Conservation (phyloP, 2,888 invertebrate genomes). For the Eilema sororculum region DNA sequence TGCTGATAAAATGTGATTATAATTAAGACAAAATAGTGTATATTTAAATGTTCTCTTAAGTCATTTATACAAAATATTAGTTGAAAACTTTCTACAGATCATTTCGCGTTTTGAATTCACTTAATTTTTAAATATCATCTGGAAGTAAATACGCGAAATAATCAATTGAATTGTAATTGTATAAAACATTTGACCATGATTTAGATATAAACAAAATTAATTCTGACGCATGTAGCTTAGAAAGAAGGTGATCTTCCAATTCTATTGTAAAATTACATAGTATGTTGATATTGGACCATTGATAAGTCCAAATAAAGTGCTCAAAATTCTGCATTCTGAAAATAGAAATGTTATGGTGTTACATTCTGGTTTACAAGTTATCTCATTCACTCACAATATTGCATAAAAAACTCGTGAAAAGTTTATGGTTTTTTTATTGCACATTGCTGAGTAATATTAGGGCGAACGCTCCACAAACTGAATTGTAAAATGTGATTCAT, state of each 20-base stretch:
- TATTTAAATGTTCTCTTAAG: constrained; percentile 13
- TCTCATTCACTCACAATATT: constrained; percentile 33
- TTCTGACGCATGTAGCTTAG: constrained; percentile 31
- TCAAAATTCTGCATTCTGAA: constrained; percentile 7
- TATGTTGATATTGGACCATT: constrained; percentile 11
- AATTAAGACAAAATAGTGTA: constrained; percentile 9
- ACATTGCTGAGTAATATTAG: constrained; percentile 39
- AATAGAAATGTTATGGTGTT: constrained; percentile 18
- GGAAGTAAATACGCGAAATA: constrained; percentile 2
- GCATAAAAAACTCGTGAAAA: constrained; percentile 45
- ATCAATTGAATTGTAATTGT: constrained; percentile 22
- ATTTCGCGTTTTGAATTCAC: neutral
- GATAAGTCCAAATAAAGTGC: constrained; percentile 20
- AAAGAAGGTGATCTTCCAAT: constrained; percentile 28
- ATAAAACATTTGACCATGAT: constrained; percentile 38
- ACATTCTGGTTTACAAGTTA: constrained; percentile 32
- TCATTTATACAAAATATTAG: neutral
- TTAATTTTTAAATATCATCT: neutral
- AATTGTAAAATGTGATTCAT: constrained; percentile 24
- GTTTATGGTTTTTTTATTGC: constrained; percentile 18
- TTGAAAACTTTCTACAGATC: constrained; percentile 5
- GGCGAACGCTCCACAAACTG: constrained; percentile 22
- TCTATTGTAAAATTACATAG: constrained; percentile 32
- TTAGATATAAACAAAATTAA: constrained; percentile 30
- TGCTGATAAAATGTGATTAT: constrained; percentile 9